Evolutionary conservation across 1,140 invertebrate genomes (phyloP).

Genomic region (Hesperophylax magnus): DNA sequence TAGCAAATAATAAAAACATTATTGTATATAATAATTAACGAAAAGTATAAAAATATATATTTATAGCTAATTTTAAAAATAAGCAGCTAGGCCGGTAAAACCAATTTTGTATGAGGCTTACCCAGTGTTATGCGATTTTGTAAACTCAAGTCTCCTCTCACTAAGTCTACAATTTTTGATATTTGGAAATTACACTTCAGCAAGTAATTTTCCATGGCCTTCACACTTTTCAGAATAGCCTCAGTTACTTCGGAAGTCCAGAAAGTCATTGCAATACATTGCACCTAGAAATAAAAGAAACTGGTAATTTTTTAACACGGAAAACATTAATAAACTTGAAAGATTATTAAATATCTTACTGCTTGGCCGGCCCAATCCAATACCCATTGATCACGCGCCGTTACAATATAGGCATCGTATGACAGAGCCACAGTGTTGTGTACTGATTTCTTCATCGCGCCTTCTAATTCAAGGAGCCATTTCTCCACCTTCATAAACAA

Average conservation of each 20-base stretch:
- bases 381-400: conserved; percentile 84
- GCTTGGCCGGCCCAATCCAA: conserved; percentile 91
- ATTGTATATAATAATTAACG: too few species aligned
- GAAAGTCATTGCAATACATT: conserved; percentile 89
- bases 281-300: conserved; percentile 68
- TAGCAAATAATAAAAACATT: conserved; percentile 60
- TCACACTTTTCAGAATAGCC: conserved; percentile 74
- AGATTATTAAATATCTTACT: conserved; percentile 61
- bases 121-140: conserved; percentile 93
- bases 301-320: too few species aligned
- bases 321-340: too few species aligned
- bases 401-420: conserved; percentile 78
- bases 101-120: too few species aligned
- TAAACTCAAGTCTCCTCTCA: conserved; percentile 86
- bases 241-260: conserved; percentile 92
- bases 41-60: too few species aligned
- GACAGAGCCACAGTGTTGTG: conserved; percentile 77
- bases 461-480: conserved; percentile 94
- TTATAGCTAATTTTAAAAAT: too few species aligned
- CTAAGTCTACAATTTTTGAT: conserved; percentile 86
- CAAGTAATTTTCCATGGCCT: conserved; percentile 71
- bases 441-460: conserved; percentile 91
- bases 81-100: too few species aligned
- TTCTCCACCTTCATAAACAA: conserved; percentile 81
- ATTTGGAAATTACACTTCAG: conserved; percentile 79